Conservation (phyloP, 2,888 invertebrate species). For the Epinotia bilunana region DNA sequence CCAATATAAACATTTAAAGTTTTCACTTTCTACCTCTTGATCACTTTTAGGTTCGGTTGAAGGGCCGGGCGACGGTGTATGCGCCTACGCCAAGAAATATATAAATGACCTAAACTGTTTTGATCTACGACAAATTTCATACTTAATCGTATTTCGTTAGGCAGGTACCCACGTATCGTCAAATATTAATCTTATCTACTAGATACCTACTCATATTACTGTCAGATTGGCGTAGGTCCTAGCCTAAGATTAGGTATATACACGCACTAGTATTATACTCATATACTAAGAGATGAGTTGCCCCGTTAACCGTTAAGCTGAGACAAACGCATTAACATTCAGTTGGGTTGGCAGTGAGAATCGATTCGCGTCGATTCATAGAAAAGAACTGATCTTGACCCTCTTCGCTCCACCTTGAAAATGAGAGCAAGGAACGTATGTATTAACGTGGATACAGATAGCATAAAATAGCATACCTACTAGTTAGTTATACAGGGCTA, state of each 20-base stretch:
- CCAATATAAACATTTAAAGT: conserved; percentile 6
- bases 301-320: conserved; percentile 12
- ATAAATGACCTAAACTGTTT: conserved; percentile 3
- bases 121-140: neutral
- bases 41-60: conserved; percentile 13
- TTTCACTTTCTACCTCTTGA: conserved; percentile 33
- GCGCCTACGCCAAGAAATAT: neutral
- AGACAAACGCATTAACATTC: conserved; percentile 50
- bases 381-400: conserved; percentile 64
- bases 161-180: neutral
- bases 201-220: too few species aligned
- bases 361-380: conserved; percentile 56
- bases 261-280: neutral
- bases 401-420: conserved; percentile 55
- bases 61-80: conserved; percentile 7
- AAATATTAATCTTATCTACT: too few species aligned
- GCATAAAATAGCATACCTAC: neutral
- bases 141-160: too few species aligned
- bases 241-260: too few species aligned
- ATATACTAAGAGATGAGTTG: neutral
- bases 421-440: conserved; percentile 36
- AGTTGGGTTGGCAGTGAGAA: conserved; percentile 54
- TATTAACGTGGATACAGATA: neutral
- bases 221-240: too few species aligned
- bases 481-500: neutral